Evolutionary conservation across 2,797 vertebrate species (phyloP).

Genomic region (Sebastes iracundus): DNA sequence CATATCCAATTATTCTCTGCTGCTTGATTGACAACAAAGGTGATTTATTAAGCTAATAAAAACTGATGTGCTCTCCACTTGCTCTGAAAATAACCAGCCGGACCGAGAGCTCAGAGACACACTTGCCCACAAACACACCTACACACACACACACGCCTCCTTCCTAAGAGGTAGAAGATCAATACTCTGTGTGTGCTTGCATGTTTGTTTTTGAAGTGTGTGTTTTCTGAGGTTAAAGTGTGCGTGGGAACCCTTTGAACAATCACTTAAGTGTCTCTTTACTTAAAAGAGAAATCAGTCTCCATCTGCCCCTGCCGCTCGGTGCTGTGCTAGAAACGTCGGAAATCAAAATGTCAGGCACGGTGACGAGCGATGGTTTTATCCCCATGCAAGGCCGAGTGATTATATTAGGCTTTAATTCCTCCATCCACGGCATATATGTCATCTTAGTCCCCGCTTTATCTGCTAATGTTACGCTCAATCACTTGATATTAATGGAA

Average conservation of each 20-base stretch:
- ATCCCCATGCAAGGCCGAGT: constrained; percentile 56
- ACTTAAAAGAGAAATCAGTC: constrained; percentile 68
- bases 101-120: constrained; percentile 65
- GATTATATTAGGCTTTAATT: constrained; percentile 82
- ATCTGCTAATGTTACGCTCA: constrained; percentile 83
- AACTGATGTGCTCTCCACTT: constrained; percentile 99
- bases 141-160: not conserved
- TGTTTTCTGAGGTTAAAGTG: constrained; percentile 18
- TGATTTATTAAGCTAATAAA: constrained; percentile 99
- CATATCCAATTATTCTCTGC: constrained; percentile 99
- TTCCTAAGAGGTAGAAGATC: constrained; percentile 49
- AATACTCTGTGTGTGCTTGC: constrained; percentile 37
- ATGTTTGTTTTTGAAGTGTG: constrained; percentile 47
- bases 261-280: constrained; percentile 65
- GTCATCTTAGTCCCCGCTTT: constrained; percentile 79
- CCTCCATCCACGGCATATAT: constrained; percentile 72
- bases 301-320: constrained; percentile 42
- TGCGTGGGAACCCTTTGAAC: constrained; percentile 50
- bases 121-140: constrained; percentile 17
- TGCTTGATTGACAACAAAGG: constrained; percentile 99
- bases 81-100: constrained; percentile 80
- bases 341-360: constrained; percentile 69
- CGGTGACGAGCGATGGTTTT: constrained; percentile 45
- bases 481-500: constrained; percentile 83
- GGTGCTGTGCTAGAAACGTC: constrained; percentile 48